phyloP scores from a whole-genome alignment of 2,888 invertebrate genomes.

The Bellardia bayeri region DNA sequence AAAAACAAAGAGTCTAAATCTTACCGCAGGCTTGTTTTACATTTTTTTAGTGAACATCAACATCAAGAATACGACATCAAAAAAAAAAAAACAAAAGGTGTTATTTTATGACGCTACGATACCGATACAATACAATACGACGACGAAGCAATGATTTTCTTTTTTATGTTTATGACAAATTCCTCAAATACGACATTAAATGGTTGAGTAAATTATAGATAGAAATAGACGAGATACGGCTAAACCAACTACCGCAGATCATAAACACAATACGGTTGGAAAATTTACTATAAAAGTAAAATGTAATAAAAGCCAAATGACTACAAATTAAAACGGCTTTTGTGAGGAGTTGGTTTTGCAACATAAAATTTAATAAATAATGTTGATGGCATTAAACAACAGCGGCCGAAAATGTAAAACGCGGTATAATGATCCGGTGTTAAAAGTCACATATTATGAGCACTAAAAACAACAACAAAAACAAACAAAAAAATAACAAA shows the following conservation, averaged over 20 bases:
- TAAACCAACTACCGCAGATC: constrained; percentile 38
- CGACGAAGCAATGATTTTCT: constrained; percentile 15
- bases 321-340: constrained; percentile 32
- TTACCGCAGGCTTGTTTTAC: constrained; percentile 41
- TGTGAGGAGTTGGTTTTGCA: constrained; percentile 3
- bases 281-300: constrained; percentile 4
- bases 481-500: not conserved
- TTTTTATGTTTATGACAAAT: constrained; percentile 57
- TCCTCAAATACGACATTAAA: constrained; percentile 33
- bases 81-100: constrained; percentile 67
- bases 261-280: constrained; percentile 25
- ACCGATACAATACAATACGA: constrained; percentile 19
- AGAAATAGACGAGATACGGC: constrained; percentile 8
- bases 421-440: not conserved
- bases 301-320: constrained; percentile 47
- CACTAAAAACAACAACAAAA: constrained; percentile 2
- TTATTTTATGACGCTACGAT: constrained; percentile 56
- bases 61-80: constrained; percentile 20
- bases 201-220: not conserved
- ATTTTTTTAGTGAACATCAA: constrained; percentile 42
- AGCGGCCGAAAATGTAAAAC: not conserved
- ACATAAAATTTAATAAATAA: constrained; percentile 58
- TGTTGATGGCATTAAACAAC: constrained; percentile 35
- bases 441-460: constrained; percentile 44
- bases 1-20: constrained; percentile 36